Evolutionary conservation across 2,888 invertebrate genomes (phyloP), one percentile per base, ranked within the genome.

Genomic region (Eupithecia subumbrata): DNA sequence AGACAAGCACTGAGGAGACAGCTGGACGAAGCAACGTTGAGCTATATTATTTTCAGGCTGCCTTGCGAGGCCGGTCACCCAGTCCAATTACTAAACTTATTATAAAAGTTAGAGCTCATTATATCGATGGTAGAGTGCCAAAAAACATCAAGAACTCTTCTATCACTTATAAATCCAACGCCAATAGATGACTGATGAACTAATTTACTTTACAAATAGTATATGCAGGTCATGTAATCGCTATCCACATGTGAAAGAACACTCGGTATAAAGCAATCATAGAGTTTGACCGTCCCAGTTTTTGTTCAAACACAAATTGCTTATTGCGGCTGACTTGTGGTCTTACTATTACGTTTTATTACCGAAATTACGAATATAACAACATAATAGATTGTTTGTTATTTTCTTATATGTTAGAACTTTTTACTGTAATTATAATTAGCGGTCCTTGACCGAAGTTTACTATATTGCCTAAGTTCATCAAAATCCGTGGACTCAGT

Each of bases 211-310:
- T 52, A 60, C 48, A 63, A 68, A 69, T 12, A 1, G 1, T 5
- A 60, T 25, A 60, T 14, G 48, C 75, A 40, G 66, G 60, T 48
- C 74, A 83, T 14, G 43, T 45, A 25, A 45, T 22, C 68, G n/a
- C n/a, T n/a, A n/a, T n/a, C n/a, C n/a, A 34, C 34, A 64, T 60
- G 76, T 73, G 71, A 69, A 76, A 48, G 70, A 64, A 69, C 69
- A 69, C 71, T 64, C 40, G 67, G 48, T 69, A n/a, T n/a, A 69
- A 22, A 64, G 69, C 71, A 69, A 75, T 74, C 69, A 72, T 68
- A 68, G 43, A 60, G 66, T 68, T 69, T 68, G 70, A 72, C 67
- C 71, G 79, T 73, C 77, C 78, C 63, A 81, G 69, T 76, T 80
- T 74, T 71, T 25, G 68, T 63, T 64, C 63, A 71, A 74, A 73